These are phyloP conservation scores for Phalangium opilio DNA, from an alignment of 2,888 invertebrate species.

Conservation along the genomic window DNA sequence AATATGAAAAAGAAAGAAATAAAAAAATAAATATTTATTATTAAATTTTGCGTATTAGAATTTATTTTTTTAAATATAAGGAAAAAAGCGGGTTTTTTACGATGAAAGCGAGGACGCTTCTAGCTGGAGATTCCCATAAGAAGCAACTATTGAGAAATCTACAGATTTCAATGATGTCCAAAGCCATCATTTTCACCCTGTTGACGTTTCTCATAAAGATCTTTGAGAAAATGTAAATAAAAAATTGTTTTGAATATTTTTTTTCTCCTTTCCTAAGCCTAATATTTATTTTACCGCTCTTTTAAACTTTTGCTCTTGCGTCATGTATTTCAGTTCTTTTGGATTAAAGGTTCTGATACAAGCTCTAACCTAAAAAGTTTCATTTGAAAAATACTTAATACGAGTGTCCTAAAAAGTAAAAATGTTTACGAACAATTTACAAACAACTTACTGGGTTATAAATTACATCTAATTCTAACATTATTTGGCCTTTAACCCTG, in stretches of 20 bases:
- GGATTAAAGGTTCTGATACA: slow-evolving; percentile 85
- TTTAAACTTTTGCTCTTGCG: slow-evolving; percentile 88
- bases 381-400: neutral
- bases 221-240: slow-evolving; percentile 22
- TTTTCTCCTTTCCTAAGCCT: neutral
- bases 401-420: slow-evolving; percentile 1
- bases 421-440: slow-evolving; percentile 1
- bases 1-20: neutral
- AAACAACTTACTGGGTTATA: slow-evolving; percentile 71
- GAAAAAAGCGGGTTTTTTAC: slow-evolving; percentile 24
- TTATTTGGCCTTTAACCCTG: slow-evolving; percentile 85
- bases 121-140: slow-evolving; percentile 83
- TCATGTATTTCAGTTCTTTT: slow-evolving; percentile 85
- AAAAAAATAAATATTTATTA: no score
- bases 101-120: slow-evolving; percentile 66
- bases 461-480: slow-evolving; percentile 74
- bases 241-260: neutral
- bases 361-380: slow-evolving; percentile 49
- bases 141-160: slow-evolving; percentile 89
- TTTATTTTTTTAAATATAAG: neutral
- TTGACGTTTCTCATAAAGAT: slow-evolving; percentile 85
- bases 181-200: slow-evolving; percentile 72
- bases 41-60: no score
- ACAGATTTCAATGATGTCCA: slow-evolving; percentile 73
- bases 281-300: slow-evolving; percentile 46